Evolutionary conservation across 2,113 vertebrate species (phyloP), one percentile per base, ranked within the genome.

Genomic region (Cyanoramphus novaezelandiae): DNA sequence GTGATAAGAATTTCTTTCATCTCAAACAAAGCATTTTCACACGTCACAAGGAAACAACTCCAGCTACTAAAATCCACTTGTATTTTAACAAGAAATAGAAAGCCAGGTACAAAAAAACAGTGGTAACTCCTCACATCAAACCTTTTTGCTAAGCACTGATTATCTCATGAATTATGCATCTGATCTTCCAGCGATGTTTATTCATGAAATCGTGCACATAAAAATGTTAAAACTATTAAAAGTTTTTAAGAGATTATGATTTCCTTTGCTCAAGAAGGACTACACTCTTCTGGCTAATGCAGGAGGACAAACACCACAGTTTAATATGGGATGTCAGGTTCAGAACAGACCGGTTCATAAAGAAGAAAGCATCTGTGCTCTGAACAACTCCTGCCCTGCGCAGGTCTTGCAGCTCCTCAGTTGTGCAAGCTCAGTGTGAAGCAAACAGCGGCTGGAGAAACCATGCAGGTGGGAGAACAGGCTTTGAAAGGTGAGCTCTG

Each of bases 111-210:
- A 78, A 95, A 85, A 72, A 59, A 6, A 0, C 1, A 1, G 46
- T 27, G 52, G 35, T 57, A 92, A 60, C 67, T 89, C 86, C 88
- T 93, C 86, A 55, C 47, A 25, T 49, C 86, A 88, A 94, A 69
- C 67, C 33, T 82, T 86, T 68, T 10, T 76, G 24, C 88, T 77
- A 77, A 93, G 85, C 76, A 33, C 88, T 93, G 95, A 95, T 96
- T 96, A 19, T 46, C 43, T 23, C 33, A 77, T 95, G 93, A 97
- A 97, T 97, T 96, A 96, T 96, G 80, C 82, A 95, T 90, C 82
- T 63, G 88, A 67, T 53, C 62, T 88, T 79, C 57, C 72, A 86
- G 88, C 80, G 57, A 77, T 43, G 86, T 88, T 97, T 95, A 90
- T 95, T 94, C 90, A 93, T 7, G 49, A 91, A 12, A 95, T 88